Evolutionary conservation across 1,140 invertebrate genomes (phyloP), one percentile per base, ranked within the genome.

Genomic region (Phocides pigmalion): DNA sequence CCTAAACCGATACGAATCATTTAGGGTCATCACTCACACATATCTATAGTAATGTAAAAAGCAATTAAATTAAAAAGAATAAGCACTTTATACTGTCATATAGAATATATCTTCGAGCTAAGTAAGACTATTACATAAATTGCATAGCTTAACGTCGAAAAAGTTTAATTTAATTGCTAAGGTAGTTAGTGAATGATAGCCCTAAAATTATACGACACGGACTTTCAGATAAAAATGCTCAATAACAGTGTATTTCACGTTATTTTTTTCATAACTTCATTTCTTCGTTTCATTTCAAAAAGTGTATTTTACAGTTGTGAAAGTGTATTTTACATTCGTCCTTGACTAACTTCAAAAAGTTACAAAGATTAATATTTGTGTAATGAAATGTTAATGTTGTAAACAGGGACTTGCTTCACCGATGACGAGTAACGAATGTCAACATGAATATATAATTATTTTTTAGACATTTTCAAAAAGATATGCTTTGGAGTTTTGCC

Each of bases 21-120:
- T 32, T 35, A 47, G 25, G 20, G 17, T 46, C 53, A 58, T 42
- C 41, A 28, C 12, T 58, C 53, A 44, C 14, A 17, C 42, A 54
- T 22, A 16, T 11, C 6, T 42, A 9, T 8, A 28, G n/a, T n/a
- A n/a, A 28, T 15, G 3, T 2, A 12, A 9, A 15, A 4, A 2
- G 14, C 6, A 28, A 49, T 14, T 49, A 15, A 15, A 49, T 15
- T 49, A 0, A 11, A n/a, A n/a, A n/a, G n/a, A n/a, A n/a, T n/a
- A n/a, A n/a, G n/a, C n/a, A n/a, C n/a, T n/a, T n/a, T n/a, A n/a
- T n/a, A n/a, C n/a, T n/a, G n/a, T n/a, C n/a, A n/a, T n/a, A n/a
- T n/a, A n/a, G n/a, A n/a, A n/a, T n/a, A n/a, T n/a, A n/a, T n/a
- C n/a, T n/a, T n/a, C n/a, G n/a, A n/a, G n/a, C n/a, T n/a, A n/a